A percentile compares a stretch with the other conserved stretches of the same genome.
Conservation (phyloP, 2,797 vertebrate genomes). For the Sternotherus odoratus region DNA sequence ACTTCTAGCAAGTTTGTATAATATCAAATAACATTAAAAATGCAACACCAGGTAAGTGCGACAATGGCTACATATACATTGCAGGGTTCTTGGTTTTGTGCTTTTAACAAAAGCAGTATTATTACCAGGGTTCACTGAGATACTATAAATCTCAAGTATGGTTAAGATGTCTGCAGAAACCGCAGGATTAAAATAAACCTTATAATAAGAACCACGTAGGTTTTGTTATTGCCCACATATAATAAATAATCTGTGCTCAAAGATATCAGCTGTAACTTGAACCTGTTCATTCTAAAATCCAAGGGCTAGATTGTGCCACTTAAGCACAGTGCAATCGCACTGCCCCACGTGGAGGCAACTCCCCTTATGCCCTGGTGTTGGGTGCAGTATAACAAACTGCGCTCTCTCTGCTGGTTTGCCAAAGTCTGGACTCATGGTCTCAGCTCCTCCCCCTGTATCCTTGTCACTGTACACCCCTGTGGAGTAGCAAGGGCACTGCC, state of each 20-base stretch:
- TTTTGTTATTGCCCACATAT: background rate
- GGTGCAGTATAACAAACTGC: background rate
- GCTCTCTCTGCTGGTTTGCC: background rate
- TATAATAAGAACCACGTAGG: conserved; percentile 8
- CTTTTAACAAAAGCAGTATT: background rate
- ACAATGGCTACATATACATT: background rate
- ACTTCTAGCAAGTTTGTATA: background rate
- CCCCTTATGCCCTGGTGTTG: background rate
- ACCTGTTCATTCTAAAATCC: conserved; percentile 32
- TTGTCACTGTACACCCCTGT: background rate
- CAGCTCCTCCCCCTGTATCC: background rate
- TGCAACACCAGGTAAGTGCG: background rate
- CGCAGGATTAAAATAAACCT: background rate
- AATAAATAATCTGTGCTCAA: conserved; percentile 4
- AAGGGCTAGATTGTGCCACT: background rate
- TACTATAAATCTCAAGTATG: background rate
- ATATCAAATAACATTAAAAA: conserved; percentile 36
- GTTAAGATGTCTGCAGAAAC: background rate
- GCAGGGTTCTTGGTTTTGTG: background rate
- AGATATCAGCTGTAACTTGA: background rate
- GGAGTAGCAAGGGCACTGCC: background rate
- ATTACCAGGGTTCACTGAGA: conserved; percentile 2
- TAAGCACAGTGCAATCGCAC: background rate
- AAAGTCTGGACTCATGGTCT: background rate
- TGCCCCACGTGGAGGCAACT: background rate